Evolutionary conservation across 2,888 invertebrate genomes (phyloP), one percentile per base, ranked within the genome.

Genomic region (Nysson spinosus): DNA sequence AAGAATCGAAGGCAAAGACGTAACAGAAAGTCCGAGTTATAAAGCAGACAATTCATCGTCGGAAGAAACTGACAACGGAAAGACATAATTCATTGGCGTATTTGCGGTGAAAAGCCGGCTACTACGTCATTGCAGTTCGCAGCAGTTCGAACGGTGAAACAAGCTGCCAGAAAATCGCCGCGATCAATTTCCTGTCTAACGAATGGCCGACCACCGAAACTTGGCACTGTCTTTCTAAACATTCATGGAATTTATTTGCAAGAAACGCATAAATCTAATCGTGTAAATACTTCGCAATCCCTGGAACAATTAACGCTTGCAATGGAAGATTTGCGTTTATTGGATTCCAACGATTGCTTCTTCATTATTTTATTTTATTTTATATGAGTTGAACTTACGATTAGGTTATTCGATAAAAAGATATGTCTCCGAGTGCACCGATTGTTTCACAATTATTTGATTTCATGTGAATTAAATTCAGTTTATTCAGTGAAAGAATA

Each of bases 1-100:
- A 95, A 96, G 82, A 91, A 92, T 49, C 92, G 93, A 69, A 89
- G 96, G 44, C 91, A 91, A 69, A 89, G 92, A 47, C 91, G 91
- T 68, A 96, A 96, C 83, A 93, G 93, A 78, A 92, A 67, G 12
- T 65, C 52, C 11, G 50, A 44, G 3, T 55, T 14, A 52, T n/a
- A n/a, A n/a, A n/a, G n/a, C n/a, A n/a, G n/a, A n/a, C n/a, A n/a
- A n/a, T n/a, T n/a, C n/a, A n/a, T n/a, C n/a, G n/a, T n/a, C n/a
- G n/a, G n/a, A n/a, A n/a, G n/a, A 28, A 28, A 9, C 9, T 28
- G 9, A 6, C 9, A 28, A 28, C 28, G 4, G 4, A 9, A 3
- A 9, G 9, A 4, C n/a, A 9, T 28, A 4, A 3, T 34, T 34
- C 14, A 3, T 12, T 11, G 30, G 30, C 30, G 6, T 4, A 4